Evolutionary conservation across 1,140 invertebrate genomes (phyloP).

Genomic region (Rhopalosiphum padi): DNA sequence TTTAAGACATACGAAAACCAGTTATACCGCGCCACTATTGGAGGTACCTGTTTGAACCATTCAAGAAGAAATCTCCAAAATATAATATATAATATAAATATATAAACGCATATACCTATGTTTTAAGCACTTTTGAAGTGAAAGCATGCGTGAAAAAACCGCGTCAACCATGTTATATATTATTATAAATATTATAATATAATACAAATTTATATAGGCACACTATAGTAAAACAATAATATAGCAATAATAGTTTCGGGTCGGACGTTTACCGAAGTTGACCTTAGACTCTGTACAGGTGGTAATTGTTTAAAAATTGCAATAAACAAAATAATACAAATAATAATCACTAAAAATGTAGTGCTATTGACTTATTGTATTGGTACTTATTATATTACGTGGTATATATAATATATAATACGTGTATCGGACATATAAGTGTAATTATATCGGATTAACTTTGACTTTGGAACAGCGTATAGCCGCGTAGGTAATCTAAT

Average conservation of each 20-base stretch:
- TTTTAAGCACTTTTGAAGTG: neutral
- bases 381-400: neutral
- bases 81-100: neutral
- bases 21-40: neutral
- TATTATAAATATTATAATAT: neutral
- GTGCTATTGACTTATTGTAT: neutral
- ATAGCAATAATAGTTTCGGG: neutral
- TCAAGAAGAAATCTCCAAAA: neutral
- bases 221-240: neutral
- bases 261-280: neutral
- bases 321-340: neutral
- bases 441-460: neutral
- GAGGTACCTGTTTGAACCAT: neutral
- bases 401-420: neutral
- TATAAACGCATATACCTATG: neutral
- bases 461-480: neutral
- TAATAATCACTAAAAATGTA: neutral
- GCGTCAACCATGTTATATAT: neutral
- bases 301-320: neutral
- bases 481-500: neutral
- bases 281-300: neutral
- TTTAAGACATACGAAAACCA: neutral
- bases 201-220: neutral
- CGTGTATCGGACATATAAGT: neutral
- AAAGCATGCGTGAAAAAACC: constrained; percentile 1